Percentiles rank a stretch among this genome's conserved stretches.
Conservation (phyloP, 2,113 vertebrate genomes). For the Anas platyrhynchos region DNA sequence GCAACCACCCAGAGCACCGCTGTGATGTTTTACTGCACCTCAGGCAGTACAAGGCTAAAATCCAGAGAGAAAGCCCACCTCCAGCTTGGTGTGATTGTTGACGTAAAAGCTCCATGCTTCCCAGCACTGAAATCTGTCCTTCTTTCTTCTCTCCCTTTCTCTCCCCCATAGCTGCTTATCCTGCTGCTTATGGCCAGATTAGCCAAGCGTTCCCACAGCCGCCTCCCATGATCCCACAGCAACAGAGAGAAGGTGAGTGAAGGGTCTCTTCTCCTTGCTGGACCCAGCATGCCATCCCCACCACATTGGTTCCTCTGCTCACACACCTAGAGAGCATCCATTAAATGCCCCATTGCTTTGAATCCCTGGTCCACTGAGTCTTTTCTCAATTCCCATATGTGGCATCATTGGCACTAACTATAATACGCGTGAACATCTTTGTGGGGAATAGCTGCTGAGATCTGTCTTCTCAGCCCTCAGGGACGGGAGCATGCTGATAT, state of each 20-base stretch:
- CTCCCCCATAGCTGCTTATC: conserved; percentile 90
- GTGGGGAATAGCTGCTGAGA: neutral
- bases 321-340: neutral
- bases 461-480: neutral
- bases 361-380: neutral
- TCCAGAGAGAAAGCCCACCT: neutral
- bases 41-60: neutral
- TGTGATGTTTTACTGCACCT: neutral
- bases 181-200: conserved; percentile 98
- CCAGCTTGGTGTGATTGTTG: neutral
- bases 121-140: conserved; percentile 59
- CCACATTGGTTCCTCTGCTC: neutral
- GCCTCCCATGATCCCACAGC: conserved; percentile 97
- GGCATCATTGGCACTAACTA: neutral
- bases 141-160: conserved; percentile 56
- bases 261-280: neutral
- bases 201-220: conserved; percentile 99
- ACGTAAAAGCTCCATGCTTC: neutral
- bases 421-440: neutral
- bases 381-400: neutral
- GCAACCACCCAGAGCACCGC: accelerated
- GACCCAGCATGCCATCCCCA: neutral
- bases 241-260: conserved; percentile 98
- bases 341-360: neutral
- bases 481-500: neutral